Conservation (phyloP, 1,140 invertebrate species). For the Pissodes strobi region DNA sequence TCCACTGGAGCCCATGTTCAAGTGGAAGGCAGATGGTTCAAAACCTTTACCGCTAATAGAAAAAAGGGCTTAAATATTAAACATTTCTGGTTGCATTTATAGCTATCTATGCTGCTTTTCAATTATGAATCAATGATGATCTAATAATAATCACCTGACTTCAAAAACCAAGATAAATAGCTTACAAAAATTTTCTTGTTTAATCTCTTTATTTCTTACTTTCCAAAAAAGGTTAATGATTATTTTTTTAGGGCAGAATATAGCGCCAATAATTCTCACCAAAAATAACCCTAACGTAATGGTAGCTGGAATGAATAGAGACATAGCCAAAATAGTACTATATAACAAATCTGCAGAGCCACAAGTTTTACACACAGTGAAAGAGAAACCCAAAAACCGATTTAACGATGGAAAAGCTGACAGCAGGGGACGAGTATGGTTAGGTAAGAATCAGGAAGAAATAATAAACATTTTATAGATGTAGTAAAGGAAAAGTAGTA, state of each 20-base stretch:
- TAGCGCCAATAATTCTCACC: slow-evolving; percentile 70
- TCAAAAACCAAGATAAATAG: no score
- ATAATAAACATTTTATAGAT: background rate
- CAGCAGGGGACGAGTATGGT: slow-evolving; percentile 74
- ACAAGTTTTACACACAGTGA: slow-evolving; percentile 63
- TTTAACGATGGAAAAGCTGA: slow-evolving; percentile 91
- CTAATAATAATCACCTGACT: no score
- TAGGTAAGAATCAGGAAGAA: slow-evolving; percentile 69
- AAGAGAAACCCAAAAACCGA: slow-evolving; percentile 65
- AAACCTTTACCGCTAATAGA: no score
- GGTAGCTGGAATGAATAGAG: slow-evolving; percentile 65
- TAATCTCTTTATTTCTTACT: no score
- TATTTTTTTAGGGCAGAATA: slow-evolving; percentile 46
- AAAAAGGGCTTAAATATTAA: no score
- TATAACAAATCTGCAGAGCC: slow-evolving; percentile 58
- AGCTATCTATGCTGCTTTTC: no score
- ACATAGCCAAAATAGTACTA: slow-evolving; percentile 71
- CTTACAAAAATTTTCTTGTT: no score
- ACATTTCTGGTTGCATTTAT: no score
- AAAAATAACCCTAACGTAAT: slow-evolving; percentile 64
- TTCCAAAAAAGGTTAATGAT: no score
- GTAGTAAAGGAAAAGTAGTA: background rate
- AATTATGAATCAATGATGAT: no score
- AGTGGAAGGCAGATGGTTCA: no score
- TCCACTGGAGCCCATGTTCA: no score